Conservation (phyloP, 2,113 vertebrate species). For the Corythaixoides concolor region DNA sequence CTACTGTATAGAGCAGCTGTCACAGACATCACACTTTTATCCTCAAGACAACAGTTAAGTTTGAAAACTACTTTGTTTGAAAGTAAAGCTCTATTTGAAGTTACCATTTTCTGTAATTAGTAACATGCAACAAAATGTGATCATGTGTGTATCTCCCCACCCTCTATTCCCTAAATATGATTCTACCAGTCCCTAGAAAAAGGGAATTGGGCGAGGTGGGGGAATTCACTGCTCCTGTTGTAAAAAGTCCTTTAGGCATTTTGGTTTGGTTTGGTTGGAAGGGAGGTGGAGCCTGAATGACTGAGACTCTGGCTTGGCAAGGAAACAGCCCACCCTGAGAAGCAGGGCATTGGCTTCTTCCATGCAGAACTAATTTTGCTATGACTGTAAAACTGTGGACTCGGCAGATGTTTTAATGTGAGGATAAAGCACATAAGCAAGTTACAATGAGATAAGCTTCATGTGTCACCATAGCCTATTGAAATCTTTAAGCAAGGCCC, state of each 20-base stretch:
- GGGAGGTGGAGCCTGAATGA: background rate
- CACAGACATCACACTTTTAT: background rate
- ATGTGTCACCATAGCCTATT: background rate
- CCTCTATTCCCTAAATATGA: background rate
- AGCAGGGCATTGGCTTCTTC: background rate
- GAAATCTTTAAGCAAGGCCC: background rate
- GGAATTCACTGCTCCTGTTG: background rate
- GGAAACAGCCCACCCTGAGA: background rate
- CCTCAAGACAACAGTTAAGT: background rate
- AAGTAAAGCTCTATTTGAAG: background rate
- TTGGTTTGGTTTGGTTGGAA: background rate
- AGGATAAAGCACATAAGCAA: background rate
- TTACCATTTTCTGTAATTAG: background rate
- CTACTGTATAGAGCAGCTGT: background rate
- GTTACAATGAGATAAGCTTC: background rate
- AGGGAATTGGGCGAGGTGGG: background rate
- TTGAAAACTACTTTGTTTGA: background rate
- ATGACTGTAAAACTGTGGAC: background rate
- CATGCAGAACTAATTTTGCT: background rate
- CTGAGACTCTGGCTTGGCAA: background rate
- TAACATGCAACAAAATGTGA: background rate
- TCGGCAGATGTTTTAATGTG: background rate
- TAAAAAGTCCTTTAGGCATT: background rate
- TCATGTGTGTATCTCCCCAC: background rate
- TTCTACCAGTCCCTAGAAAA: background rate